Evolutionary conservation across 2,888 invertebrate genomes (phyloP).

Genomic region (Ernsta delagoae): DNA sequence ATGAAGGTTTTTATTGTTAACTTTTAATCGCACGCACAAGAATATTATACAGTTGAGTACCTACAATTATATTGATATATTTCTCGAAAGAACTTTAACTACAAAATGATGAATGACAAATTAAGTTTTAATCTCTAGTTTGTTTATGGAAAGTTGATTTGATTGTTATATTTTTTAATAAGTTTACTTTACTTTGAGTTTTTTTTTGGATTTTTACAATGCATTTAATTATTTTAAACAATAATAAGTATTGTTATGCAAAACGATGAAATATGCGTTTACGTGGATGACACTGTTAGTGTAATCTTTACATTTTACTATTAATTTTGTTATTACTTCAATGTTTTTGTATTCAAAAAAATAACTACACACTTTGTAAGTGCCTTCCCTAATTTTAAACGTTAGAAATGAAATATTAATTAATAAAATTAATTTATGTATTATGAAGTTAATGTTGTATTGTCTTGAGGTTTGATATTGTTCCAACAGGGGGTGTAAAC

Average conservation of each 20-base stretch:
- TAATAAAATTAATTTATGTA: neutral
- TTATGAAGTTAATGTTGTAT: neutral
- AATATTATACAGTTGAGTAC: too few species aligned
- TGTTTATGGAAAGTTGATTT: too few species aligned
- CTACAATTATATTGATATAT: too few species aligned
- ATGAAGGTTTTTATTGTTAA: too few species aligned
- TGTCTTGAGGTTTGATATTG: conserved; percentile 9
- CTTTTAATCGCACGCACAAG: too few species aligned
- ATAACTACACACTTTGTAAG: conserved; percentile 54
- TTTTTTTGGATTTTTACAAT: neutral
- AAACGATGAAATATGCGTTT: neutral
- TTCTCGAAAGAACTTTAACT: too few species aligned
- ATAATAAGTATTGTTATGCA: too few species aligned
- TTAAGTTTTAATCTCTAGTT: too few species aligned
- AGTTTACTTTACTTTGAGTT: neutral
- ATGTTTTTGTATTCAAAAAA: neutral
- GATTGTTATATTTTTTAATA: too few species aligned
- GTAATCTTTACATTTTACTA: neutral
- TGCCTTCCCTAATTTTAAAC: conserved; percentile 59
- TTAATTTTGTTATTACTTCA: neutral
- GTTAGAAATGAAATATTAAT: conserved; percentile 9
- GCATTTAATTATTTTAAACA: neutral
- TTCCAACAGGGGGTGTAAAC: conserved; percentile 2
- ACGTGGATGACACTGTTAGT: neutral
- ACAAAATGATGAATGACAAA: too few species aligned